Evolutionary conservation across 2,888 invertebrate genomes (phyloP).

Genomic region (Nymphalis urticae): DNA sequence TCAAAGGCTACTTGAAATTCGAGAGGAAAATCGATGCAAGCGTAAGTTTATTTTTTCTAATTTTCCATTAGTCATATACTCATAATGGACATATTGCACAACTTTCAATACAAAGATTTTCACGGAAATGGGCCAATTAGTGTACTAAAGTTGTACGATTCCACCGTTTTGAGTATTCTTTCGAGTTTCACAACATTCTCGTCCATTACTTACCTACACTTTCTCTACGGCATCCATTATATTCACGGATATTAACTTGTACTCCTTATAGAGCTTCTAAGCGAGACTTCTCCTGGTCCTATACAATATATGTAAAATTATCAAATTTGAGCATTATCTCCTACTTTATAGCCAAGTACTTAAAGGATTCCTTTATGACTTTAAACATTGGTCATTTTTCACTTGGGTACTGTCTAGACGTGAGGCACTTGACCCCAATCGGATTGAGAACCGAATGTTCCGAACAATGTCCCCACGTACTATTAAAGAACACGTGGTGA

Average conservation of each 20-base stretch:
- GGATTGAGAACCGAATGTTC: conserved; percentile 52
- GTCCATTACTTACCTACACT: conserved; percentile 2
- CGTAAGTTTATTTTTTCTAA: conserved; percentile 58
- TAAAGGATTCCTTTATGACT: neutral
- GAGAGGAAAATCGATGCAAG: conserved; percentile 77
- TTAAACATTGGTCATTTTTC: conserved; percentile 7
- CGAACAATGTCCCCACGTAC: conserved; percentile 58
- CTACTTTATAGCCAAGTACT: neutral
- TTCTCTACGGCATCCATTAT: neutral
- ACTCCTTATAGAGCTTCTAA: conserved; percentile 8
- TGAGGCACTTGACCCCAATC: conserved; percentile 66
- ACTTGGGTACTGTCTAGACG: conserved; percentile 50
- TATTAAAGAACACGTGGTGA: conserved; percentile 62
- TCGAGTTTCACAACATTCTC: conserved; percentile 7
- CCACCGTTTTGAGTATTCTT: conserved; percentile 8
- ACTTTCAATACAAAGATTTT: conserved; percentile 28
- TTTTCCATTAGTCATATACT: conserved; percentile 15
- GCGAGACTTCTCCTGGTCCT: neutral
- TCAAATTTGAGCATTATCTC: neutral
- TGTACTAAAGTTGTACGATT: conserved; percentile 6
- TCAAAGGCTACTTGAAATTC: conserved; percentile 64
- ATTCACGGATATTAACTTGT: neutral
- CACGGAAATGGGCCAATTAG: conserved; percentile 21
- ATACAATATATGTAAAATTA: neutral
- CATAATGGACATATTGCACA: conserved; percentile 34